Evolutionary conservation across 2,797 vertebrate species (phyloP).

Genomic region (Uromys caudimaculatus): DNA sequence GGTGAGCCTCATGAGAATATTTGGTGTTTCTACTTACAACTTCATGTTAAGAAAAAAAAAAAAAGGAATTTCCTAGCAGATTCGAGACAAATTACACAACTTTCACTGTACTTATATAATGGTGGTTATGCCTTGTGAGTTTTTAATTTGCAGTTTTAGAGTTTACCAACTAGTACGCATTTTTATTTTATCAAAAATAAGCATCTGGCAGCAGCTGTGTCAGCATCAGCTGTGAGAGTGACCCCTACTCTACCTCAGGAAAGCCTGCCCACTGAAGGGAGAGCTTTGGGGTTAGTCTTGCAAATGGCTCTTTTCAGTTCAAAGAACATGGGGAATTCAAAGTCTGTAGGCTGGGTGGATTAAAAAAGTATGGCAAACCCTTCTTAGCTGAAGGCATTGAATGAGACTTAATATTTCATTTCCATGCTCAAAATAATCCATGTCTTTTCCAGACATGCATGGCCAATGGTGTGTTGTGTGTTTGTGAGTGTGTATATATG

Average conservation of each 20-base stretch:
- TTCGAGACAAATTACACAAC: background rate
- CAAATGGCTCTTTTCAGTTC: background rate
- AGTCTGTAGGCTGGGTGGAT: background rate
- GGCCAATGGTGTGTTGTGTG: background rate
- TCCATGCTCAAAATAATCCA: background rate
- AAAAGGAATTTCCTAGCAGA: conserved; percentile 8
- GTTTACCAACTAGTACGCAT: background rate
- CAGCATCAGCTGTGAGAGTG: background rate
- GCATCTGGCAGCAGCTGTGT: background rate
- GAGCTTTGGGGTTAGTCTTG: background rate
- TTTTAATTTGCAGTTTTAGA: conserved; percentile 6
- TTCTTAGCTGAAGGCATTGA: background rate
- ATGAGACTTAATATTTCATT: background rate
- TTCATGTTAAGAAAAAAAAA: background rate
- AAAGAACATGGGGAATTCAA: background rate
- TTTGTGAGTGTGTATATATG: background rate
- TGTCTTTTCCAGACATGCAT: conserved; percentile 1
- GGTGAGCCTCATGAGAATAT: background rate
- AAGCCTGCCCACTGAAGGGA: background rate
- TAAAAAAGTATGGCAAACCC: background rate
- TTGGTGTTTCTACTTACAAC: background rate
- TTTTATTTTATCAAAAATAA: background rate
- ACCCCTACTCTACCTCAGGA: background rate
- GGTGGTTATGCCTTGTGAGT: background rate
- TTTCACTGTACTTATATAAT: background rate